Conservation (phyloP, 1,140 invertebrate species). For the Brachionus manjavacas region DNA sequence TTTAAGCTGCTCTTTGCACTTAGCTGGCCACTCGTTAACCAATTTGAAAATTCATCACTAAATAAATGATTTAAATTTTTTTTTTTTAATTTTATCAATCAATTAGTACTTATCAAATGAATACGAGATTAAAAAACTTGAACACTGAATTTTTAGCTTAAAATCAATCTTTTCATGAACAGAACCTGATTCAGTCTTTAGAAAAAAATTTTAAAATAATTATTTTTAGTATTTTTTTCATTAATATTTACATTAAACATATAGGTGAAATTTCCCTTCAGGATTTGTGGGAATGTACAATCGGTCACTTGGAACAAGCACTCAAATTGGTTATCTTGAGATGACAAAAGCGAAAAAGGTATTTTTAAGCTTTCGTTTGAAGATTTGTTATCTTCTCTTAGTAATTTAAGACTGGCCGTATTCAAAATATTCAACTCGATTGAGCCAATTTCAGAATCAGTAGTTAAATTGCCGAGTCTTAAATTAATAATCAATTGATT, state of each 20-base stretch:
- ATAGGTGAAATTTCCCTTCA: conserved; percentile 28
- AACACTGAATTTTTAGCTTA: conserved; percentile 21
- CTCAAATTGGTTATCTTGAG: neutral
- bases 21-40: neutral
- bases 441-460: neutral
- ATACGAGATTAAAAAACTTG: neutral
- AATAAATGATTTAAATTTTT: neutral
- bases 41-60: conserved; percentile 32
- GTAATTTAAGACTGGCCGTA: neutral
- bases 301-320: neutral
- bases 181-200: neutral
- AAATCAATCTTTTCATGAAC: conserved; percentile 40
- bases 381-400: neutral
- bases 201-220: neutral
- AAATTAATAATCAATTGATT: conserved; percentile 21
- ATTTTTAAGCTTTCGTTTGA: neutral
- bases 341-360: neutral
- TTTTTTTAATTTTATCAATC: neutral
- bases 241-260: neutral
- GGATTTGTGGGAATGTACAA: neutral
- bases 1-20: neutral
- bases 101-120: neutral
- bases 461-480: neutral
- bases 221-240: neutral
- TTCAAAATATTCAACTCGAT: conserved; percentile 22